Conservation (phyloP, 2,113 vertebrate genomes). For the Pseudorectes ferrugineus region DNA sequence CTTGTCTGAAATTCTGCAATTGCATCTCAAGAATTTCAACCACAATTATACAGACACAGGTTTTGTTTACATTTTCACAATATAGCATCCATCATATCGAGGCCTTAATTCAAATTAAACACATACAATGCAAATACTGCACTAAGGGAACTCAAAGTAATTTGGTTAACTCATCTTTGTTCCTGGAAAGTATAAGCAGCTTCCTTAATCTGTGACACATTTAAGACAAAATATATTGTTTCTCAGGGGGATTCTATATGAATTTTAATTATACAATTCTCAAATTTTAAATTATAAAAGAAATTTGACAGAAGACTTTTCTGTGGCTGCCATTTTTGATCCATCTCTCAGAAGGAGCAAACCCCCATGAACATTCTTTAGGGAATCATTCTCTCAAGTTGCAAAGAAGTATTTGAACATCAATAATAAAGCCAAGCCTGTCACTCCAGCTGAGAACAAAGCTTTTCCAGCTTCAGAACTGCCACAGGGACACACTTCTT, state of each 20-base stretch:
- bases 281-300: neutral
- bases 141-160: neutral
- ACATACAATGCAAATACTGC: neutral
- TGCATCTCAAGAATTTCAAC: neutral
- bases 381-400: neutral
- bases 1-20: neutral
- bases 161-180: neutral
- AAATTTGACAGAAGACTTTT: neutral
- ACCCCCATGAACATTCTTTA: neutral
- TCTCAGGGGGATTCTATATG: neutral
- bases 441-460: slow-evolving; percentile 40
- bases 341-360: neutral
- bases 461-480: slow-evolving; percentile 11
- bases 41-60: neutral
- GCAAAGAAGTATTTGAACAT: slow-evolving; percentile 27
- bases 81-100: neutral
- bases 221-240: neutral
- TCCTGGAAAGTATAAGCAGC: neutral
- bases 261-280: neutral
- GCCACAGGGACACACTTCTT: neutral
- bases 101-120: neutral
- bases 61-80: neutral
- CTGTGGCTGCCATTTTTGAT: neutral
- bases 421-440: slow-evolving; percentile 1
- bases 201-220: neutral